phyloP scores from a whole-genome alignment of 2,888 invertebrate species.

The Heliconius charithonia region DNA sequence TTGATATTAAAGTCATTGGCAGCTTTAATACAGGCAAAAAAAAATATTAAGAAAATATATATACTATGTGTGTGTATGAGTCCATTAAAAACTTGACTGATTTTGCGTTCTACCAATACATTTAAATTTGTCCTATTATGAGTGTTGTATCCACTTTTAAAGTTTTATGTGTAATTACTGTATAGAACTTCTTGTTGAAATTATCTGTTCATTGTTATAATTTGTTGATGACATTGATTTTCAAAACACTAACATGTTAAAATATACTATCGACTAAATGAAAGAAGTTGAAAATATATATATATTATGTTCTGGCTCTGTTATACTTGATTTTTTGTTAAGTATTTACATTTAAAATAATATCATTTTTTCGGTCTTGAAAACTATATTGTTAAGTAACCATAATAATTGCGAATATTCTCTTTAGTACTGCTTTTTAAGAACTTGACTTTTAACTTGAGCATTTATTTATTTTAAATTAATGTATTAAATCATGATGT shows the following conservation, averaged over 20 bases:
- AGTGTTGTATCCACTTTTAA: constrained; percentile 31
- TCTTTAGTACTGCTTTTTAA: constrained; percentile 63
- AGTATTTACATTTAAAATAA: constrained; percentile 16
- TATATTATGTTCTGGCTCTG: not conserved
- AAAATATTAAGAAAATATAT: not conserved
- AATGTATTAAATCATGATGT: constrained; percentile 80
- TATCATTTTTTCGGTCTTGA: constrained; percentile 21
- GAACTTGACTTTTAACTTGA: constrained; percentile 63
- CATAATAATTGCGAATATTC: constrained; percentile 52
- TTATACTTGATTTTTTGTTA: constrained; percentile 5
- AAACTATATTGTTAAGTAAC: constrained; percentile 23
- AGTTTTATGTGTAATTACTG: constrained; percentile 13
- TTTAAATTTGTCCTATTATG: constrained; percentile 23
- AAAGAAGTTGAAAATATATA: not conserved
- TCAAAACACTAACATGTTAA: constrained; percentile 19
- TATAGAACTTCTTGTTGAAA: constrained; percentile 16
- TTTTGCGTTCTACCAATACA: constrained; percentile 35
- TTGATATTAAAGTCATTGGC: not conserved
- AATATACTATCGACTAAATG: not conserved
- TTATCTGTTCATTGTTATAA: constrained; percentile 25
- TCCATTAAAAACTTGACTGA: constrained; percentile 30
- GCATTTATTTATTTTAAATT: constrained; percentile 82
- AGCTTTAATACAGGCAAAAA: constrained; percentile 2
- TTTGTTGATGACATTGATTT: constrained; percentile 33
- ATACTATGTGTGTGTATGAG: constrained; percentile 12